Percentiles rank a stretch among this genome's conserved stretches.
phyloP scores from a whole-genome alignment of 2,113 vertebrate genomes.

The Cnemophilus loriae region DNA sequence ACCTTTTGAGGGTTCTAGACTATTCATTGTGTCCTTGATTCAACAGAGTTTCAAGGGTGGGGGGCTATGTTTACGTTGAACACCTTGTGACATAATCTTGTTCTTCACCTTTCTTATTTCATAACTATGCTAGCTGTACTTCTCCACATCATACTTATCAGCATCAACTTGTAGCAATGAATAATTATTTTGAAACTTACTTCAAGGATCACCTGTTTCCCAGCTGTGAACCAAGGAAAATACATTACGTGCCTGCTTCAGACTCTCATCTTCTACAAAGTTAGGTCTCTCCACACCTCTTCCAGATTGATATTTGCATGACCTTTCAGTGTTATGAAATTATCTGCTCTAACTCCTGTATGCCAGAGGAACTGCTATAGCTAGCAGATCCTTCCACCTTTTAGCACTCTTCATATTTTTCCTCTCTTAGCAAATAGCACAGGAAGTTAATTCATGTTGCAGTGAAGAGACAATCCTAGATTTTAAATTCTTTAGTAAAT shows the following conservation, averaged over 20 bases:
- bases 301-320: neutral
- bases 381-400: neutral
- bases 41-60: neutral
- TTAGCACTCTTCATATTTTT: neutral
- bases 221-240: neutral
- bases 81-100: neutral
- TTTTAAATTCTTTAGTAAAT: neutral
- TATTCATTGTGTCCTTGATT: neutral
- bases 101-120: neutral
- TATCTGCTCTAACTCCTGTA: neutral
- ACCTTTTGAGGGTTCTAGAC: neutral
- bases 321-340: neutral
- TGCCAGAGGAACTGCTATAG: neutral
- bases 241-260: neutral
- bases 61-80: neutral
- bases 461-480: neutral
- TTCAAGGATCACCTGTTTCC: neutral
- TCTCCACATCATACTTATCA: neutral
- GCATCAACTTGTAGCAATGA: neutral
- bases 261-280: neutral
- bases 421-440: neutral
- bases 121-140: neutral
- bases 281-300: neutral
- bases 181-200: neutral
- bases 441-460: neutral